A percentile compares a stretch with the other conserved stretches of the same genome.
phyloP scores from a whole-genome alignment of 2,113 vertebrate species.

The Copsychus sechellarum region DNA sequence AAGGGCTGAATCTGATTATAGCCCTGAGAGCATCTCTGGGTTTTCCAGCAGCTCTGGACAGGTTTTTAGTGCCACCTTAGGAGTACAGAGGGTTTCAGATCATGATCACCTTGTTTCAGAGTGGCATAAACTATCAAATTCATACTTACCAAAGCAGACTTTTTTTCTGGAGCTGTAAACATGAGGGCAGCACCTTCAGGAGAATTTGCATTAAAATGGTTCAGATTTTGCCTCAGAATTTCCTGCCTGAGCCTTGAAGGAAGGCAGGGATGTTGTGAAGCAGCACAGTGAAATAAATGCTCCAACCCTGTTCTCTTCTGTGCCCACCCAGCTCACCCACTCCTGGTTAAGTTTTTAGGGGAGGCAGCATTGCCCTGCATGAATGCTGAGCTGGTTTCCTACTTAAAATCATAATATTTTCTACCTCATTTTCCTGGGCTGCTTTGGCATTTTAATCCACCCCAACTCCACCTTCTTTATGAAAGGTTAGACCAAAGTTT shows the following conservation, averaged over 20 bases:
- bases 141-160: accelerated
- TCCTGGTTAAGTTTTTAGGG: background rate
- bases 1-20: background rate
- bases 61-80: background rate
- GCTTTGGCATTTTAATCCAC: background rate
- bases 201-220: background rate
- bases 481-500: background rate
- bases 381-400: background rate
- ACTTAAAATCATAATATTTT: background rate
- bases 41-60: background rate
- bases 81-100: background rate
- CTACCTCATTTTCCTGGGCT: background rate
- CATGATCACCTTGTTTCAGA: background rate
- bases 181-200: background rate
- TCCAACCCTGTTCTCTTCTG: background rate
- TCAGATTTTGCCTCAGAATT: background rate
- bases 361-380: background rate
- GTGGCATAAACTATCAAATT: background rate
- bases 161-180: background rate
- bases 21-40: background rate
- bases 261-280: background rate
- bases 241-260: background rate
- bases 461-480: background rate
- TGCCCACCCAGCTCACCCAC: background rate
- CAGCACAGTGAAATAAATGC: background rate